Evolutionary conservation across 2,113 vertebrate species (phyloP).

Genomic region (Scalopus aquaticus): DNA sequence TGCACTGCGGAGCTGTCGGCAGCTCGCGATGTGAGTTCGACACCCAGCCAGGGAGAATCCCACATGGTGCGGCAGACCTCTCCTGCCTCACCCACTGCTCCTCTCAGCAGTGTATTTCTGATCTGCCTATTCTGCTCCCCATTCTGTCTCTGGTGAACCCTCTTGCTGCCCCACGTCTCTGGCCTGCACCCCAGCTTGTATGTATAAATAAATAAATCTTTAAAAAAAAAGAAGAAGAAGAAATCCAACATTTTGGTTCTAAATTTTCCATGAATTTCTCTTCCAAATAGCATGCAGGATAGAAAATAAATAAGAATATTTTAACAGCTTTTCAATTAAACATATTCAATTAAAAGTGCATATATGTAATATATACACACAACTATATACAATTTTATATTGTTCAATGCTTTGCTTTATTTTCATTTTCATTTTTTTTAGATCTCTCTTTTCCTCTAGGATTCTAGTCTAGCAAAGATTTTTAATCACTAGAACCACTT

Average conservation of each 20-base stretch:
- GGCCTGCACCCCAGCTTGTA: no score
- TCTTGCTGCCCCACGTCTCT: no score
- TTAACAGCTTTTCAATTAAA: slow-evolving; percentile 26
- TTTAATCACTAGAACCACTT: background rate
- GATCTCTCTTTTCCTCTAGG: background rate
- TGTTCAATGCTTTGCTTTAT: background rate
- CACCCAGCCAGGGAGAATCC: no score
- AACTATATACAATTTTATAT: background rate
- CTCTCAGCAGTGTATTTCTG: no score
- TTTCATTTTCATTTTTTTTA: background rate
- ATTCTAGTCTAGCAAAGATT: slow-evolving; percentile 2
- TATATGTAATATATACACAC: background rate
- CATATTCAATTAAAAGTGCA: background rate
- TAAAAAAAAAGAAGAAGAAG: no score
- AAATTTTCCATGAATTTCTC: slow-evolving; percentile 3
- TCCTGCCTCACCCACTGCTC: no score
- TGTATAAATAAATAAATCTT: no score
- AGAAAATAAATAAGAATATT: slow-evolving; percentile 38
- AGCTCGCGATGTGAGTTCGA: no score
- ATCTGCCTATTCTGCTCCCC: no score
- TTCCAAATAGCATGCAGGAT: background rate
- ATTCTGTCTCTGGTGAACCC: no score
- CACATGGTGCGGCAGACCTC: no score
- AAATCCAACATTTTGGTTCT: background rate
- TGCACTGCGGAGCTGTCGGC: no score